Evolutionary conservation across 2,888 invertebrate species (phyloP), one percentile per base, ranked within the genome.

Genomic region (Lutraria lutraria): DNA sequence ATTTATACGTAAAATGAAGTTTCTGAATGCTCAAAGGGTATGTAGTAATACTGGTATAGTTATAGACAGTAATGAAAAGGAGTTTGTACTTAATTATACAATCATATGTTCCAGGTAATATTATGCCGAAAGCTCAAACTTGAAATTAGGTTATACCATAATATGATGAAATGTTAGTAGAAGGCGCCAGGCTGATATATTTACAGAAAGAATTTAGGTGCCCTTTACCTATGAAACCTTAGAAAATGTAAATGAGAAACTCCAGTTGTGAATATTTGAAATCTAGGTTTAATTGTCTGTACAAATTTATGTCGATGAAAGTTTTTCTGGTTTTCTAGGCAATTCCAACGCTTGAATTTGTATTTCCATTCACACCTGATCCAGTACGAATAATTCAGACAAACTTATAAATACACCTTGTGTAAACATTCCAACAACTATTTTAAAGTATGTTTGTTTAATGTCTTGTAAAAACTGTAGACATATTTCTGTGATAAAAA

Each of bases 1-100:
- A 91, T 96, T 95, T 91, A 93, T 95, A 85, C 92, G 94, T 31
- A 94, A 94, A 87, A 92, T 95, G 56, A 96, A 96, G 91, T 94
- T 93, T 63, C 92, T 94, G 43, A 94, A 95, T 87, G 94, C 95
- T 52, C 92, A 94, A 88, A 92, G 93, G 94, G 96, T 95, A 91
- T 80, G 88, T 89, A 43, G 25, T 12, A 25, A 25, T 68, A n/a
- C n/a, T 68, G 63, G 25, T 68, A 0, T 43, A 43, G 8, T 43
- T 43, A 43, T 43, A 43, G 43, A 43, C 16, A 16, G 76, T 76
- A 34, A 76, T 34, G 34, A 76, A 34, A 56, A 76, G 76, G 34
- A 76, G 19, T 34, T 43, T 76, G 76, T 76, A 43, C 43, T 8
- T 43, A 76, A 31, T 76, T 76, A 76, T 34, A 31, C 19, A 31